phyloP scores from a whole-genome alignment of 2,888 invertebrate genomes.

The Apotomis capreana region DNA sequence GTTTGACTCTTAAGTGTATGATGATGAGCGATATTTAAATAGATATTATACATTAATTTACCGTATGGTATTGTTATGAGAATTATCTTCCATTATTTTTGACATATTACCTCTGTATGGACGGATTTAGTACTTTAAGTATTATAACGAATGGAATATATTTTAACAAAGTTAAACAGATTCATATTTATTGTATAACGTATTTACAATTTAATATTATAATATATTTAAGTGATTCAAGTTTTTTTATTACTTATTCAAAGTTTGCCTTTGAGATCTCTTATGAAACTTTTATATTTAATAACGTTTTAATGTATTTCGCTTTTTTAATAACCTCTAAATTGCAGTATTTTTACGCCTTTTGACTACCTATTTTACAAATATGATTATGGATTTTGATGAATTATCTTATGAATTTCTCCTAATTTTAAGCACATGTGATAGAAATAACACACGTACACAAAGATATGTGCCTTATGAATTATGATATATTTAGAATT shows the following conservation, averaged over 20 bases:
- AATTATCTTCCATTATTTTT: conserved; percentile 21
- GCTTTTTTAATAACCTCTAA: conserved; percentile 5
- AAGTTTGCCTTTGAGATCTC: conserved; percentile 1
- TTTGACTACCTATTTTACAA: neutral
- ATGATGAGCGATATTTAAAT: neutral
- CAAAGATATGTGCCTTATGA: conserved; percentile 56
- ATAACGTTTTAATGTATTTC: neutral
- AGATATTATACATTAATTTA: neutral
- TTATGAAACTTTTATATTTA: conserved; percentile 12
- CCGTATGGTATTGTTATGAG: conserved; percentile 19
- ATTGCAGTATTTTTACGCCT: conserved; percentile 1
- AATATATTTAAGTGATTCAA: neutral
- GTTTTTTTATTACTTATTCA: neutral
- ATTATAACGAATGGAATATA: neutral
- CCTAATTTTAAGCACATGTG: conserved; percentile 56
- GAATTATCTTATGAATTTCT: conserved; percentile 16
- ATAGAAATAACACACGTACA: conserved; percentile 51
- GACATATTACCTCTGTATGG: conserved; percentile 13
- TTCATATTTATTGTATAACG: neutral
- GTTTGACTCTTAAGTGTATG: neutral
- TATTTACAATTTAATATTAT: neutral
- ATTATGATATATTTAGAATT: conserved; percentile 40
- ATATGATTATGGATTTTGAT: conserved; percentile 1
- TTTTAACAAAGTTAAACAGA: neutral
- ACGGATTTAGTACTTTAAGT: conserved; percentile 27